phyloP scores from a whole-genome alignment of 2,113 vertebrate species.

The Tursiops truncatus region DNA sequence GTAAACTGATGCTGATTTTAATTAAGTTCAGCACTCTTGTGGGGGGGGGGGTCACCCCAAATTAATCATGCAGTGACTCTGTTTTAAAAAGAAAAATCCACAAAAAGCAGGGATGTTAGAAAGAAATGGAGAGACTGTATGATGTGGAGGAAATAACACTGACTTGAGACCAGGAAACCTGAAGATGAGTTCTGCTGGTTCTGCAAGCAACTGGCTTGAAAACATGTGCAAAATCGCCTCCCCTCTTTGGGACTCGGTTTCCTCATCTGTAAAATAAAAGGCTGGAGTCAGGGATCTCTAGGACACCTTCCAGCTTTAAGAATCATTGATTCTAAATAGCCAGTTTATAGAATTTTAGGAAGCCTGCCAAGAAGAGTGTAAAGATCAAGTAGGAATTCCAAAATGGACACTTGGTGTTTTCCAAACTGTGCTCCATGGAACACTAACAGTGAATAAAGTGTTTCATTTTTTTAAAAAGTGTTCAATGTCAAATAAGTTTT shows the following conservation, averaged over 20 bases:
- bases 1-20: background rate
- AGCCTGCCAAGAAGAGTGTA: background rate
- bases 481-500: background rate
- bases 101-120: background rate
- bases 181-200: background rate
- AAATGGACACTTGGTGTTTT: background rate
- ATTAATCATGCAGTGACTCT: background rate
- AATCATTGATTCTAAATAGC: background rate
- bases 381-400: background rate
- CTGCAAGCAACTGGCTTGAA: background rate
- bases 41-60: background rate
- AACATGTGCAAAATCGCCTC: background rate
- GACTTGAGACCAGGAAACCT: background rate
- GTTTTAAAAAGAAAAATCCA: background rate
- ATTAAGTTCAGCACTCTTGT: background rate
- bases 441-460: background rate
- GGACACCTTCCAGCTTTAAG: background rate
- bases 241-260: background rate
- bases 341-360: background rate
- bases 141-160: background rate
- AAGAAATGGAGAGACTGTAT: background rate
- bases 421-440: background rate
- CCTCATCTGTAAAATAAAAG: slow-evolving; percentile 4
- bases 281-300: background rate
- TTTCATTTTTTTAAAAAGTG: background rate